These are phyloP conservation scores for Chalcosyrphus nemorum DNA, from an alignment of 2,888 invertebrate species.

Conservation along the genomic window DNA sequence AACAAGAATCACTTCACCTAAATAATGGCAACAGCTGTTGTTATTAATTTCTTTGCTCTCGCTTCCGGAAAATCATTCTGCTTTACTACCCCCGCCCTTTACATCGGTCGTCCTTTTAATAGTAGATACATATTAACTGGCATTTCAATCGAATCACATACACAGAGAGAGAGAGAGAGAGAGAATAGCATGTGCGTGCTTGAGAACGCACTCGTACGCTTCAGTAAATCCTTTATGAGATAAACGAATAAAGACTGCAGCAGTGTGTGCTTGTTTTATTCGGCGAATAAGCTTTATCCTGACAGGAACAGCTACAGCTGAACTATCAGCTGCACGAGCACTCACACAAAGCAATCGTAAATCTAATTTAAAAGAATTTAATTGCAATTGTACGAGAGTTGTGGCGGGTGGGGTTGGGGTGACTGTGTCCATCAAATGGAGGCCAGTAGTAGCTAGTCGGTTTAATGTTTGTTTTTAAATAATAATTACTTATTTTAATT, in stretches of 20 bases:
- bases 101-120: conserved; percentile 1
- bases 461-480: too few species aligned
- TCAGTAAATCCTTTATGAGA: conserved; percentile 30
- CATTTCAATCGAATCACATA: conserved; percentile 7
- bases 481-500: too few species aligned
- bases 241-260: conserved; percentile 37
- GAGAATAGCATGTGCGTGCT: conserved; percentile 7
- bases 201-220: conserved; percentile 38
- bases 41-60: conserved; percentile 33
- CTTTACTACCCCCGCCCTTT: background rate
- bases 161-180: background rate
- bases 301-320: conserved; percentile 22
- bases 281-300: conserved; percentile 18
- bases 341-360: conserved; percentile 12
- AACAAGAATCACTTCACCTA: conserved; percentile 38
- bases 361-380: conserved; percentile 38
- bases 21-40: conserved; percentile 48
- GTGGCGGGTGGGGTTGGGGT: background rate
- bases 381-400: background rate
- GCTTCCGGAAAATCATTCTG: conserved; percentile 4
- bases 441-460: too few species aligned
- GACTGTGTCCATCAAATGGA: too few species aligned
- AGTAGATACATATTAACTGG: background rate
- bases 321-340: conserved; percentile 26
- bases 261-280: conserved; percentile 34